Percentiles rank a stretch among this genome's conserved stretches.
These are phyloP conservation scores for Mesodorylaimus sp. DNA, from an alignment of 2,888 invertebrate species.

Conservation along the genomic window DNA sequence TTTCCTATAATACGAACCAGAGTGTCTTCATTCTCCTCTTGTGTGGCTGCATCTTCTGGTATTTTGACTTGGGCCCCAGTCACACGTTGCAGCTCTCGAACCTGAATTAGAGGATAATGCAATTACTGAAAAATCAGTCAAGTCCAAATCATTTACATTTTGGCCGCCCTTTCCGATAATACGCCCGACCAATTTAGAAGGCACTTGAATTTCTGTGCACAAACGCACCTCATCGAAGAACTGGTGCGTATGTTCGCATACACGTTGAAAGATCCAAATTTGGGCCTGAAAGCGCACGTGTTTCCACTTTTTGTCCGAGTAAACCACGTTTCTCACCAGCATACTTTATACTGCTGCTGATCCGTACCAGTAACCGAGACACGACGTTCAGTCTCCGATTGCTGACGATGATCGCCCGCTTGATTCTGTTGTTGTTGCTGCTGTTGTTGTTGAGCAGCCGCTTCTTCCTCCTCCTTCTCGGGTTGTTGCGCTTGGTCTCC, in stretches of 20 bases:
- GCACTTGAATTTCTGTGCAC: slow-evolving; percentile 75
- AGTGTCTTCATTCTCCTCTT: slow-evolving; percentile 55
- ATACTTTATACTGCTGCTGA: slow-evolving; percentile 31
- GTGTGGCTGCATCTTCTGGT: not conserved
- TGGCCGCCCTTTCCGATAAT: slow-evolving; percentile 94
- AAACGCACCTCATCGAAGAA: slow-evolving; percentile 55
- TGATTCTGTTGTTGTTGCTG: not conserved
- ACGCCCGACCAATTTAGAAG: slow-evolving; percentile 71
- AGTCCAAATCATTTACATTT: slow-evolving; percentile 48
- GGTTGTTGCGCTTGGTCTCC: not conserved
- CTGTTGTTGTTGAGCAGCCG: not conserved
- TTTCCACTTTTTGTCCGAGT: not conserved
- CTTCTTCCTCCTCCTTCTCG: not conserved
- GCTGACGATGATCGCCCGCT: not conserved
- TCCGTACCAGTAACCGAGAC: slow-evolving; percentile 34
- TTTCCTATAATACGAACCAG: slow-evolving; percentile 85
- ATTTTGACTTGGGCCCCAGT: slow-evolving; percentile 55
- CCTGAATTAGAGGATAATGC: slow-evolving; percentile 19
- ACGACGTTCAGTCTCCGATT: slow-evolving; percentile 27
- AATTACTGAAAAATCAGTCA: not conserved
- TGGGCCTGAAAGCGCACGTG: slow-evolving; percentile 51
- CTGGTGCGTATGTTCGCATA: slow-evolving; percentile 47
- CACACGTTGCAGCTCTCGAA: slow-evolving; percentile 68
- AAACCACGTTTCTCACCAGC: not conserved
- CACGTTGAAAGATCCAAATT: slow-evolving; percentile 89